Base-by-base conservation (phyloP, 2,888 invertebrate species). In the Trilocha varians region DNA sequence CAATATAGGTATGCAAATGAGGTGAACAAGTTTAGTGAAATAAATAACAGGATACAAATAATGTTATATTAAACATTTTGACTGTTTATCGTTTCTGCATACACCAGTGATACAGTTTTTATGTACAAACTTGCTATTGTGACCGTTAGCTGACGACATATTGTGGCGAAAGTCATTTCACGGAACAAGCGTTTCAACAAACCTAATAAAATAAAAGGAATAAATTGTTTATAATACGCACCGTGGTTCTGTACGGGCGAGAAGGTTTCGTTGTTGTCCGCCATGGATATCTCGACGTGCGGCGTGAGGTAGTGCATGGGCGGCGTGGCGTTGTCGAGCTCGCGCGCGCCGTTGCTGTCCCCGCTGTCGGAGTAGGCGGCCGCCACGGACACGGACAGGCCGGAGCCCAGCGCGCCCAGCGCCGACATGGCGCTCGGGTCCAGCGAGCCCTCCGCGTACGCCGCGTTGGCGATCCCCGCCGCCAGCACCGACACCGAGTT, bases 301-400 rank as follows among this genome's bases (percentile, higher is more conserved):
- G 96, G 96, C 32, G 95, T 95, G 34, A 96, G 87, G 68, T 95
- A 96, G 74, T 96, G 95, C 94, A 95, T 95, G 0, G 95, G 95
- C 9, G 95, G 95, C 36, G 95, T 95, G 6, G 93, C 93, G 62
- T 95, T 95, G 65, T 95, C 94, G n/a, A 91, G 90, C 1, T 93
- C 93, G 43, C 94, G 87, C 34, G 90, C 91, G 1, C 91, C 92
- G 40, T 92, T 91, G 52, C 94, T 94, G 59, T 95, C 94, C 0
- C 94, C 94, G 50, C 93, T 93, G 65, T 95, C 95, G 33, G 94
- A 94, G 62, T 92, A 91, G 16, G 91, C 92, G n/a, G 93, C 91
- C 0, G 89, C 88, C 2, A 89, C 87, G 9, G 91, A 90, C 43
- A 91, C 89, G 0, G 90, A 90, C 14, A 91, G 84, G 5, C 90